These are phyloP conservation scores for Nomada goodeniana DNA, from an alignment of 2,888 invertebrate species.

Conservation along the genomic window DNA sequence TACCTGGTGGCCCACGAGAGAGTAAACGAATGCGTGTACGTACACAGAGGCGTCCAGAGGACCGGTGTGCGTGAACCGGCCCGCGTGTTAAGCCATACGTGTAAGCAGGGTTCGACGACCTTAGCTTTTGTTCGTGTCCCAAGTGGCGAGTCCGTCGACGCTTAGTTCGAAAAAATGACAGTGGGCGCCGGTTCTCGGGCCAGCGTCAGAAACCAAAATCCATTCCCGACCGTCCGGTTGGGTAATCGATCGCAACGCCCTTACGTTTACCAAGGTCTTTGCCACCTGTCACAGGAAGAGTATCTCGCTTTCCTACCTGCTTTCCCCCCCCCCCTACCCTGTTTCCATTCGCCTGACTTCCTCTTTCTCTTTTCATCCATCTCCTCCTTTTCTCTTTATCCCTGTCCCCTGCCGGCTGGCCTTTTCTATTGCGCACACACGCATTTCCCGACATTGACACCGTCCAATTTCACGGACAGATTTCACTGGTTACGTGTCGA, in stretches of 20 bases:
- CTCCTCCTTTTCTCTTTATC: neutral
- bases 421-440: neutral
- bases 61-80: slow-evolving; percentile 55
- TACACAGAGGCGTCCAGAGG: slow-evolving; percentile 50
- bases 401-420: neutral
- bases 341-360: slow-evolving; percentile 6
- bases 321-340: slow-evolving; percentile 26
- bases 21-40: slow-evolving; percentile 61
- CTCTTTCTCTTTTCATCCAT: slow-evolving; percentile 26
- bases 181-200: slow-evolving; percentile 53
- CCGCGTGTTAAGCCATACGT: slow-evolving; percentile 53
- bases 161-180: slow-evolving; percentile 65
- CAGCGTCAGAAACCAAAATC: slow-evolving; percentile 65
- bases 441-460: neutral
- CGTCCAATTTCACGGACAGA: neutral
- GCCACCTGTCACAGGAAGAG: slow-evolving; percentile 77
- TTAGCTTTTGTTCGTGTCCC: slow-evolving; percentile 79
- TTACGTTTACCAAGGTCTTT: slow-evolving; percentile 79
- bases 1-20: slow-evolving; percentile 54
- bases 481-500: slow-evolving; percentile 2
- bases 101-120: slow-evolving; percentile 75
- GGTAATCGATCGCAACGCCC: slow-evolving; percentile 78
- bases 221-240: slow-evolving; percentile 66
- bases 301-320: slow-evolving; percentile 68
- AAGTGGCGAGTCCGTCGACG: slow-evolving; percentile 72